Evolutionary conservation across 2,888 invertebrate genomes (phyloP).

Genomic region (Osmoderma eremita): DNA sequence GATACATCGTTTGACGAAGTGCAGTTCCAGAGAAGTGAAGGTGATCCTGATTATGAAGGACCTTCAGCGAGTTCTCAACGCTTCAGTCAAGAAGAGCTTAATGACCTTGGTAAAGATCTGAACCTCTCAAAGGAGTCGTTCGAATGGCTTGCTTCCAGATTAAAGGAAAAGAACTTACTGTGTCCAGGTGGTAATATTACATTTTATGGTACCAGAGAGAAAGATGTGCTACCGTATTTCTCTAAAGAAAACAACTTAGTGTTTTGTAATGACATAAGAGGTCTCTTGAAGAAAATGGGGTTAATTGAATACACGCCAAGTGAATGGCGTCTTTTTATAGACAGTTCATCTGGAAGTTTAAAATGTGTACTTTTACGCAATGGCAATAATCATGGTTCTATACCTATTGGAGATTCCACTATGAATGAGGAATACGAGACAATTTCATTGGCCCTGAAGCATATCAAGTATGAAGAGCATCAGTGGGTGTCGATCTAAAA

Average conservation of each 20-base stretch:
- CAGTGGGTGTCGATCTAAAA: too few relatives aligned
- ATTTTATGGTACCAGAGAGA: slow-evolving; percentile 42
- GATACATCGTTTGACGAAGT: neutral
- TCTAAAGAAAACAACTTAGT: too few relatives aligned
- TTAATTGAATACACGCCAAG: slow-evolving; percentile 42
- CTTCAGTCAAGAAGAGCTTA: slow-evolving; percentile 33
- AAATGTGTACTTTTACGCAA: too few relatives aligned
- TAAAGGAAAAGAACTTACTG: slow-evolving; percentile 45
- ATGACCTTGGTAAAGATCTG: slow-evolving; percentile 33
- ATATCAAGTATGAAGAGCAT: too few relatives aligned
- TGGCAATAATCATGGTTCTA: slow-evolving; percentile 32
- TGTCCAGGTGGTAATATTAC: slow-evolving; percentile 30
- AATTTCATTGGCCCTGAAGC: too few relatives aligned
- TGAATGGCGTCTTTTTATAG: slow-evolving; percentile 49
- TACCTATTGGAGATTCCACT: slow-evolving; percentile 34
- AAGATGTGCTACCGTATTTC: too few relatives aligned
- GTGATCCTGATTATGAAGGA: too few relatives aligned
- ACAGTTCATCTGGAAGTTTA: slow-evolving; percentile 45
- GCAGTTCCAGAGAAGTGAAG: too few relatives aligned
- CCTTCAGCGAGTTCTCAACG: slow-evolving; percentile 3
- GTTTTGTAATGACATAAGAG: slow-evolving; percentile 42
- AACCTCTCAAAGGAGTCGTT: slow-evolving; percentile 47
- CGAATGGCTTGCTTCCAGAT: slow-evolving; percentile 47
- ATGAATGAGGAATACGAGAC: too few relatives aligned
- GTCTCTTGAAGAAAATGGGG: slow-evolving; percentile 42